Base-by-base conservation (phyloP, 2,888 invertebrate species). In the Pasiphila rectangulata region DNA sequence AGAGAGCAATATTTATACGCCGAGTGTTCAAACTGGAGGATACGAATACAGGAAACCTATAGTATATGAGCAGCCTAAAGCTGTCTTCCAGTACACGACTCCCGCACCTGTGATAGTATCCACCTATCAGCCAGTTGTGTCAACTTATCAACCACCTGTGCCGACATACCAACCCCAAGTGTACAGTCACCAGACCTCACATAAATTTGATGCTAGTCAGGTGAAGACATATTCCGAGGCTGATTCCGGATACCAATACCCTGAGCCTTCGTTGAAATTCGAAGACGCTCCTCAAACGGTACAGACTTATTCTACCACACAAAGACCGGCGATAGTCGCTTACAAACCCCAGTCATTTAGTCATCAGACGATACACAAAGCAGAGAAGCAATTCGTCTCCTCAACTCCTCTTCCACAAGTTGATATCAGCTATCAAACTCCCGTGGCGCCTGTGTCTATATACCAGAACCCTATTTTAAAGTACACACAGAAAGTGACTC, bases 391-490 rank as follows among this genome's bases (percentile, higher is more conserved):
- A 46, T 61, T 67, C 32, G 69, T 78, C 9, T 74, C 74, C 3
- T 68, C 82, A 7, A 80, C 83, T 21, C 50, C 65, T 3, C 40
- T 64, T 16, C 75, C 83, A 37, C 53, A 66, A 50, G 51, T 74
- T 35, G 67, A 73, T 20, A 38, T 75, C 25, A 54, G 69, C 0
- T 82, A 79, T 54, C 69, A 76, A 51, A 67, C 69, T 41, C 67
- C 37, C 10, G 36, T 20, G 17, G 27, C 77, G 24, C 54, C 51
- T 10, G 59, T 62, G 9, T 51, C 60, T 1, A 61, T 67, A 2
- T 84, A 83, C 48, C 74, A 79, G 53, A 84, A 83, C 38, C 83
- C 83, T n/a, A 59, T 83, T n/a, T 35, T 79, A 1, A 72, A 79
- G 52, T 81, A 74, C 29, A 71, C 72, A 0, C 67, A 74, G 51